These are phyloP conservation scores for Ganaspis brasiliensis DNA, from an alignment of 2,888 invertebrate species.

Conservation along the genomic window DNA sequence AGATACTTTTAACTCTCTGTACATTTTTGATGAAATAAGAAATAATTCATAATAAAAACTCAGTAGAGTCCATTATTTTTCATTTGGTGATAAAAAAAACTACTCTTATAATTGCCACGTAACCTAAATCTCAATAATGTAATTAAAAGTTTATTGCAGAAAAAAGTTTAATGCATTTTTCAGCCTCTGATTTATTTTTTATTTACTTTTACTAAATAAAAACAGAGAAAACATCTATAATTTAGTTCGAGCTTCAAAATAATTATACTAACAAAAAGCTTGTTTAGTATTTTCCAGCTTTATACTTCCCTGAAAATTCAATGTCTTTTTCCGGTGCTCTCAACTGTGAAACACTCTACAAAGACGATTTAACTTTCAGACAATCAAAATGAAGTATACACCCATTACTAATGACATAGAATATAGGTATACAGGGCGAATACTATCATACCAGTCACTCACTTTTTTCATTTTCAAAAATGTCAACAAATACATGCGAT, in stretches of 20 bases:
- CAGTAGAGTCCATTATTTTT: not conserved
- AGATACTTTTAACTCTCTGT: not conserved
- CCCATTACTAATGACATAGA: no score
- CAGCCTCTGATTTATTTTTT: not conserved
- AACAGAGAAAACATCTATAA: not conserved
- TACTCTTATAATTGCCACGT: no score
- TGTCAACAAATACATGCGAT: no score
- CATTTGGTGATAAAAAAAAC: no score
- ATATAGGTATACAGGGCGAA: no score
- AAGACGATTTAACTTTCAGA: no score
- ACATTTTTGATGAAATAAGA: no score
- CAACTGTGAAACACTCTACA: constrained; percentile 56
- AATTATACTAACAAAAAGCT: constrained; percentile 48
- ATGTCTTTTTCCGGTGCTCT: constrained; percentile 44
- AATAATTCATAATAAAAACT: not conserved
- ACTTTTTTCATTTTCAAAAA: no score
- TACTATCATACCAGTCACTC: no score
- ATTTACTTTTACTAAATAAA: not conserved
- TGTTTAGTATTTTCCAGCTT: constrained; percentile 47
- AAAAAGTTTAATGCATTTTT: not conserved
- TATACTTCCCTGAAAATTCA: constrained; percentile 40
- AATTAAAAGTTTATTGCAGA: constrained; percentile 10
- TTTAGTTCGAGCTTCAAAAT: constrained; percentile 19
- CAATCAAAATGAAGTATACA: no score
- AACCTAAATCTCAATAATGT: constrained; percentile 1